Evolutionary conservation across 2,888 invertebrate genomes (phyloP), one percentile per base, ranked within the genome.

Genomic region (Plagiodera versicolora): DNA sequence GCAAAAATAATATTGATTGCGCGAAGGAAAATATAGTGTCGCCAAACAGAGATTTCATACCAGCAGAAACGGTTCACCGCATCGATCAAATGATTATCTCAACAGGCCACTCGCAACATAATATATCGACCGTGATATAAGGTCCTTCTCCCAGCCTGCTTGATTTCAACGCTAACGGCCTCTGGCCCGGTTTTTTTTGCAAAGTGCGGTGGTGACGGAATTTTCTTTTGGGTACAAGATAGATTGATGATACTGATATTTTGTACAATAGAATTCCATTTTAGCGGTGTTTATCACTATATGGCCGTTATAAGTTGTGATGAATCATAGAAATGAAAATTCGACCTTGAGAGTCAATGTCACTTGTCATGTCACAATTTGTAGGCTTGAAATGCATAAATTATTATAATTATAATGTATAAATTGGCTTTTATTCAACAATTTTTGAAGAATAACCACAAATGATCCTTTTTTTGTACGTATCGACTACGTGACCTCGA

Each of bases 41-140:
- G n/a, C 14, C 39, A 14, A 39, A 39, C 11, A 39, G 39, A 39
- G 39, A n/a, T 9, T 32, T 52, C 20, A 52, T 52, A 39, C 14
- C 39, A 9, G 32, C 8, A 39, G 24, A 44, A 16, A 53, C 35
- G 20, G 28, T 19, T 19, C n/a, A 48, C 56, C 47, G 53, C 61
- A 61, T 61, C 57, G 57, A 61, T 57, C 56, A 61, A 52, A 35
- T 53, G 56, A 60, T 60, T 60, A 60, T 60, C 60, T 52, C 35
- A 44, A 56, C 56, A 32, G 48, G 46, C 60, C 60, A 60, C 60
- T 60, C 60, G 52, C 56, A 56, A 52, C 56, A 52, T 19, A 39
- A 52, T 51, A 52, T 52, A 52, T 51, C 20, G 52, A 52, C 24
- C 52, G 20, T 39, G 39, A 52, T 52, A 52, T 52, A 11, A 39